These are phyloP conservation scores for Bubo scandiacus DNA, from an alignment of 2,113 vertebrate species.

Conservation along the genomic window DNA sequence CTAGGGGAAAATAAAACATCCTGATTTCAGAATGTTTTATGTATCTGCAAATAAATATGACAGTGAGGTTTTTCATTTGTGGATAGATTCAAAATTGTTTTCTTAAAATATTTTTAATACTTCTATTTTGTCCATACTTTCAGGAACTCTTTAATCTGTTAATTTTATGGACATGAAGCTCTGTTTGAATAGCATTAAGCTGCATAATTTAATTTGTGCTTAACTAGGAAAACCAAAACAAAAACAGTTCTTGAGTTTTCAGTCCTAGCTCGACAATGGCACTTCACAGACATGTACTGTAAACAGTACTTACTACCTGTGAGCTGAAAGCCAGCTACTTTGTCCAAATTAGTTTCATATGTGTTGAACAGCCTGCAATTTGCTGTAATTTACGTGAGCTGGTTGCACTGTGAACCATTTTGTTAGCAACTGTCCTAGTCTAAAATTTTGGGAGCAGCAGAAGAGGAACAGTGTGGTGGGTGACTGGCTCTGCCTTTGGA, in stretches of 20 bases:
- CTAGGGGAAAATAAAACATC: not conserved
- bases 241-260: not conserved
- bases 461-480: not conserved
- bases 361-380: not conserved
- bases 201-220: slow-evolving; percentile 48
- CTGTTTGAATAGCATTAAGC: slow-evolving; percentile 37
- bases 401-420: not conserved
- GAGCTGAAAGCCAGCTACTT: not conserved
- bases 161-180: not conserved
- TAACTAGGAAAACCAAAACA: slow-evolving; percentile 14
- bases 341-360: not conserved
- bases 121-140: slow-evolving; percentile 25
- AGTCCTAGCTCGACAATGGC: not conserved
- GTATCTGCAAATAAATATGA: slow-evolving; percentile 33
- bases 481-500: not conserved
- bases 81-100: slow-evolving; percentile 4
- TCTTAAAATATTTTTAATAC: slow-evolving; percentile 41
- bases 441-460: not conserved
- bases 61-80: slow-evolving; percentile 3
- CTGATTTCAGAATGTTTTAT: slow-evolving; percentile 29
- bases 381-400: not conserved
- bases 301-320: not conserved
- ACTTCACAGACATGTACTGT: not conserved
- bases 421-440: not conserved
- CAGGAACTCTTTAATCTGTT: slow-evolving; percentile 49